phyloP scores from a whole-genome alignment of 2,888 invertebrate genomes.

The Steinernema scapterisci region DNA sequence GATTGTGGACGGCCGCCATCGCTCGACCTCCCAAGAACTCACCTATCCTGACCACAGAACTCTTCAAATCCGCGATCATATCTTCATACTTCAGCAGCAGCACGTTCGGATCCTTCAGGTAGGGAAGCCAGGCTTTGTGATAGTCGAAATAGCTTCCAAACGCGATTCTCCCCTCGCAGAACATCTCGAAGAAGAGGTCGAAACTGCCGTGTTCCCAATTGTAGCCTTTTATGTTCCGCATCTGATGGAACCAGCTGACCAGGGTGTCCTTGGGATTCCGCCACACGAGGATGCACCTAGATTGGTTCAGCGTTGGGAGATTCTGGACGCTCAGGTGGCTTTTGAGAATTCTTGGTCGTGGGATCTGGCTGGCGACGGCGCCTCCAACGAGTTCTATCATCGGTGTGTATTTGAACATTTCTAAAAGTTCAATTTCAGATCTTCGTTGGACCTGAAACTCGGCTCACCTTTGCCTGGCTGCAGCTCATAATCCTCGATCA shows the following conservation, averaged over 20 bases:
- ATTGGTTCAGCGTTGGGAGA: not conserved
- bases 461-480: conserved; percentile 48
- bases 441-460: no score
- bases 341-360: conserved; percentile 10
- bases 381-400: conserved; percentile 12
- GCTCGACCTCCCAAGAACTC: conserved; percentile 53
- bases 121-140: conserved; percentile 43
- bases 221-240: conserved; percentile 58
- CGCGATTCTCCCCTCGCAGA: conserved; percentile 45
- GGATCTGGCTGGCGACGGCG: not conserved
- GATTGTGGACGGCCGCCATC: conserved; percentile 40
- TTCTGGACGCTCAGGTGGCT: not conserved
- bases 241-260: conserved; percentile 55
- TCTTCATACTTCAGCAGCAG: conserved; percentile 54
- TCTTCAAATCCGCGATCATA: conserved; percentile 46
- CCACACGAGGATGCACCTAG: conserved; percentile 4
- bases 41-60: conserved; percentile 45
- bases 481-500: conserved; percentile 46
- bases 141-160: conserved; percentile 57
- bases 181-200: conserved; percentile 52
- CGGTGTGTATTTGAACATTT: conserved; percentile 6
- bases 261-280: conserved; percentile 13
- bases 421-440: not conserved
- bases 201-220: conserved; percentile 50
- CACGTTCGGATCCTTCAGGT: conserved; percentile 48